phyloP scores from a whole-genome alignment of 1,140 invertebrate genomes.

The Lerema accius region DNA sequence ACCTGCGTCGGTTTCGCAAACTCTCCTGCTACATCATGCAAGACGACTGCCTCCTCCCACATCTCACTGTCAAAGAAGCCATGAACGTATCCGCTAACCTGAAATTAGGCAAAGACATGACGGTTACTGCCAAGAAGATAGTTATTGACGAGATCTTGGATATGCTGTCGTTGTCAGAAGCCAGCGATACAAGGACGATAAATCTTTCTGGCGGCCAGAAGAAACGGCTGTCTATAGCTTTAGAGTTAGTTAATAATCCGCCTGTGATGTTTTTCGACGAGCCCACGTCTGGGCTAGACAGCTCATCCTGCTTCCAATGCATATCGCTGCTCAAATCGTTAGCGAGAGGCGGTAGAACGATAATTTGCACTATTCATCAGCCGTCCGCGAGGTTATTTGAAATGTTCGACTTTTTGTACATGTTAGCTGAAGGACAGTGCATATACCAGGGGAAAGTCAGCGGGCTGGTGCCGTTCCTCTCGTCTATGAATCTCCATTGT shows the following conservation, averaged over 20 bases:
- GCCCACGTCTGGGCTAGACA: constrained; percentile 97
- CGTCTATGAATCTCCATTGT: constrained; percentile 92
- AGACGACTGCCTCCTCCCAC: constrained; percentile 94
- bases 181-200: constrained; percentile 89
- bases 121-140: constrained; percentile 88
- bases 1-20: constrained; percentile 93
- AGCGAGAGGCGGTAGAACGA: constrained; percentile 92
- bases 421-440: constrained; percentile 95
- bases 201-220: constrained; percentile 96
- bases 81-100: constrained; percentile 96
- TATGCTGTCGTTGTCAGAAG: constrained; percentile 88
- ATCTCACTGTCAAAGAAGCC: constrained; percentile 94
- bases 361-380: constrained; percentile 98
- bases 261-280: constrained; percentile 99
- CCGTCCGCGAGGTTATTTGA: constrained; percentile 97
- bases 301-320: constrained; percentile 96
- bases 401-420: constrained; percentile 97
- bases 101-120: constrained; percentile 93
- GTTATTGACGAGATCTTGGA: constrained; percentile 93
- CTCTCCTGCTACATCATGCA: constrained; percentile 98
- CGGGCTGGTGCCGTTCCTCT: constrained; percentile 94
- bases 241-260: constrained; percentile 94
- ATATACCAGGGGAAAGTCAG: constrained; percentile 93
- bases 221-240: constrained; percentile 95
- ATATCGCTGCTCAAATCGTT: constrained; percentile 91